These are phyloP conservation scores for Drosophila paranaensis DNA, from an alignment of 2,888 invertebrate genomes.

Conservation along the genomic window DNA sequence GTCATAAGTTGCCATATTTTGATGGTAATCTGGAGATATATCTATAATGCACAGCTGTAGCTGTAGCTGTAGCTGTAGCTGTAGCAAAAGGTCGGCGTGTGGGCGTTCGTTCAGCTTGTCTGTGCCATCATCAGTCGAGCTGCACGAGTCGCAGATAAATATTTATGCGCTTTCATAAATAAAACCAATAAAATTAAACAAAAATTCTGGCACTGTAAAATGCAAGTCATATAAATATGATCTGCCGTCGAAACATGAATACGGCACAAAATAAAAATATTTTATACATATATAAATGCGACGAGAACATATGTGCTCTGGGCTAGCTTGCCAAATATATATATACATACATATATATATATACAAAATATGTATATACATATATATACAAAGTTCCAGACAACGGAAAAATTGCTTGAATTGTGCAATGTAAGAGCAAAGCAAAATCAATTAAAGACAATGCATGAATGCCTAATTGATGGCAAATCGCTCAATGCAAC, in stretches of 20 bases:
- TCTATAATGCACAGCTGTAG: constrained; percentile 40
- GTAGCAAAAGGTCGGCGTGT: constrained; percentile 26
- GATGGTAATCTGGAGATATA: constrained; percentile 59
- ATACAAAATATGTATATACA: background rate
- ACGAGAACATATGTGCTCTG: background rate
- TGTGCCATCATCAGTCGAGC: constrained; percentile 43
- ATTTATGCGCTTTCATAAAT: constrained; percentile 73
- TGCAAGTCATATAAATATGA: constrained; percentile 29
- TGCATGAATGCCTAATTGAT: constrained; percentile 43
- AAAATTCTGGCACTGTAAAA: constrained; percentile 27
- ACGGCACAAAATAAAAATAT: constrained; percentile 7
- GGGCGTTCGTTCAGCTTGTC: constrained; percentile 35
- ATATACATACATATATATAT: too few species aligned
- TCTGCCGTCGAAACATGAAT: constrained; percentile 17
- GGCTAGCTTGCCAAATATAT: constrained; percentile 31
- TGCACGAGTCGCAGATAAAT: constrained; percentile 66
- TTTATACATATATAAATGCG: background rate
- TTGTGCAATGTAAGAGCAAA: constrained; percentile 37
- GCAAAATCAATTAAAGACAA: constrained; percentile 32
- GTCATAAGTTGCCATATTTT: constrained; percentile 54
- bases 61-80: constrained; percentile 9
- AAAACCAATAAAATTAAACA: constrained; percentile 50
- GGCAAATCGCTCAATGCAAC: constrained; percentile 30
- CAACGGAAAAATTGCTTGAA: constrained; percentile 23
- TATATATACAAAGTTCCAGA: constrained; percentile 3